phyloP scores from a whole-genome alignment of 2,797 vertebrate genomes.

The Paguma larvata region DNA sequence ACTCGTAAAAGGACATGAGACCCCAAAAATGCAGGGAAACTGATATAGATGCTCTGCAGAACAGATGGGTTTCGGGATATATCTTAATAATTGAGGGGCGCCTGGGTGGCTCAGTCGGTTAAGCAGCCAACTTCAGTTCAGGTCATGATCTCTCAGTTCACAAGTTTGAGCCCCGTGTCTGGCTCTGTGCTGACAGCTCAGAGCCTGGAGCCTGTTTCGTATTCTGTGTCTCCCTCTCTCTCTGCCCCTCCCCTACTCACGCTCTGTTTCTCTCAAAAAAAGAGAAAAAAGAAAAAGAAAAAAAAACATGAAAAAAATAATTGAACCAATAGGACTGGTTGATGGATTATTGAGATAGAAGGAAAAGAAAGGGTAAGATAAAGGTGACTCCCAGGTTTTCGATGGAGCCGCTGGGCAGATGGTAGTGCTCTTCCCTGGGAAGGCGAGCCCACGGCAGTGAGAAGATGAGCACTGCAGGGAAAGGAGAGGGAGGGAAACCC shows the following conservation, averaged over 20 bases:
- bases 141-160: too few relatives aligned
- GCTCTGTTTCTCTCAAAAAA: too few relatives aligned
- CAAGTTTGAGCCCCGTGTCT: too few relatives aligned
- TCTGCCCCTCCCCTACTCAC: too few relatives aligned
- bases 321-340: not conserved
- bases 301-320: not conserved
- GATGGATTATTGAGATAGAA: not conserved
- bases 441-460: too few relatives aligned
- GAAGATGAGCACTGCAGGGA: not conserved
- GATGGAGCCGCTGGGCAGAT: accelerated
- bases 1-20: not conserved
- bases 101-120: too few relatives aligned
- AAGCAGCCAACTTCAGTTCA: too few relatives aligned
- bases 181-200: too few relatives aligned
- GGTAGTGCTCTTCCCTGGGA: not conserved
- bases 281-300: too few relatives aligned
- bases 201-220: too few relatives aligned
- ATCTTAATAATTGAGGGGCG: not conserved
- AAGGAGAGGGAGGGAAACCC: not conserved
- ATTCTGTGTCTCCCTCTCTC: too few relatives aligned
- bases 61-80: not conserved
- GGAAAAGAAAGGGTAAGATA: not conserved
- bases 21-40: not conserved
- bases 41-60: not conserved
- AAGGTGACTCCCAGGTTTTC: not conserved